Evolutionary conservation across 2,797 vertebrate genomes (phyloP).

Genomic region (Microctenopoma stevenorrisi): DNA sequence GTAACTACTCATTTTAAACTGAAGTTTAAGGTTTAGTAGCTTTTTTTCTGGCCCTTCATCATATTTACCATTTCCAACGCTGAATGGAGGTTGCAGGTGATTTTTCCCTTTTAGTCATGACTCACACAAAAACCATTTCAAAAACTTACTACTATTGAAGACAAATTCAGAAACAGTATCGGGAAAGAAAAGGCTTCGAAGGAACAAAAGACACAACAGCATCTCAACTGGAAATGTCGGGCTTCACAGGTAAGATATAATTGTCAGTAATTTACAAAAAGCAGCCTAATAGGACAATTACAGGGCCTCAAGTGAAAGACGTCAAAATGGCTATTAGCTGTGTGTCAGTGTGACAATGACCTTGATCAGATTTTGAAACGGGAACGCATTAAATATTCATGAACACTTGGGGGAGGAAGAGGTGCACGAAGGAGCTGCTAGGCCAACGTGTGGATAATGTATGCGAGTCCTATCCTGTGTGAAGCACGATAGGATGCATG

Average conservation of each 20-base stretch:
- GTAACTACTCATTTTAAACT: too few relatives aligned
- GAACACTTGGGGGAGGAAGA: slow-evolving; percentile 5
- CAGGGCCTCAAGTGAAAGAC: slow-evolving; percentile 5
- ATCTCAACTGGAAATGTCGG: neutral
- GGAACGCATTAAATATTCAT: slow-evolving; percentile 45
- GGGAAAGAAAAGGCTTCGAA: neutral
- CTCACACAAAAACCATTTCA: too few relatives aligned
- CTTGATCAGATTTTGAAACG: slow-evolving; percentile 24
- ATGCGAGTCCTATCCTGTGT: neutral
- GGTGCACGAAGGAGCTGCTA: neutral
- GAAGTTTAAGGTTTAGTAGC: too few relatives aligned
- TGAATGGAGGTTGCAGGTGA: neutral
- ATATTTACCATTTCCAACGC: neutral
- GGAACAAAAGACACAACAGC: neutral
- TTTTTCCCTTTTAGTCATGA: neutral
- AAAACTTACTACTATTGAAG: neutral
- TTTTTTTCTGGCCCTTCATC: too few relatives aligned
- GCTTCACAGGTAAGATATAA: slow-evolving; percentile 15
- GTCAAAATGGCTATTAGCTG: slow-evolving; percentile 39
- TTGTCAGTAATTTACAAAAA: slow-evolving; percentile 11
- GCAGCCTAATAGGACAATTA: slow-evolving; percentile 5
- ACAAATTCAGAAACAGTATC: neutral
- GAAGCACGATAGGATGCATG: slow-evolving; percentile 4
- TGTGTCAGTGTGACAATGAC: slow-evolving; percentile 29
- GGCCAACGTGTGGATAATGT: neutral